Evolutionary conservation across 2,888 invertebrate species (phyloP), one percentile per base, ranked within the genome.

Genomic region (Encarsia formosa): DNA sequence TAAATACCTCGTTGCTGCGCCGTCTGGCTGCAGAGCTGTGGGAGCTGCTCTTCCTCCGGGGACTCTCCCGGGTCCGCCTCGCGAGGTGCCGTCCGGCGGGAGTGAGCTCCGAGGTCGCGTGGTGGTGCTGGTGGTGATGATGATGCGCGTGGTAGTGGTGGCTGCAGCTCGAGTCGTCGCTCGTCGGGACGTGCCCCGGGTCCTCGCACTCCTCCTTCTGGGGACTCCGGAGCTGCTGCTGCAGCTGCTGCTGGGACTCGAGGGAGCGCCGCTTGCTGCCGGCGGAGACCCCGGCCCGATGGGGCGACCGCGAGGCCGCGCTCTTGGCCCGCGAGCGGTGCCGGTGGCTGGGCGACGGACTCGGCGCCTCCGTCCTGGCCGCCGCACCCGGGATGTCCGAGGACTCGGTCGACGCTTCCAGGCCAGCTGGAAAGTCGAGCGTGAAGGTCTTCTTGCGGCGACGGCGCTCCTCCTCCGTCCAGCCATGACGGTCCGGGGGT

Each of bases 391-490:
- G 57, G 52, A 48, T 64, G 59, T 49, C 63, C 63, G 44, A 69
- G 66, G 6, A 16, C 6, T 11, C 26, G 18, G 19, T 20, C 11
- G 19, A 2, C 20, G 20, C 20, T 22, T 49, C 79, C 69, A 79
- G 77, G 52, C 82, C 76, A 58, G 81, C 74, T 71, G 84, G 77
- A 75, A 89, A 82, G 66, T 91, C 89, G 58, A 90, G 56, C 26
- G 43, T 53, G 47, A 90, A 88, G 19, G 84, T 84, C 67, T 85
- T 86, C 74, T 85, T 86, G 65, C 84, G 82, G 54, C 84, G 78
- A 57, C 84, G 80, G 61, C 85, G 83, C 49, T 87, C 87, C 58
- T 88, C 88, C 52, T 84, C 81, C 39, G 83, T 77, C 80, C 87
- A 86, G 9, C 63, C 51, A 3, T 66, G 66, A 5, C 19, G 54